Conservation (phyloP, 2,113 vertebrate species). For the Ranitomeya variabilis region DNA sequence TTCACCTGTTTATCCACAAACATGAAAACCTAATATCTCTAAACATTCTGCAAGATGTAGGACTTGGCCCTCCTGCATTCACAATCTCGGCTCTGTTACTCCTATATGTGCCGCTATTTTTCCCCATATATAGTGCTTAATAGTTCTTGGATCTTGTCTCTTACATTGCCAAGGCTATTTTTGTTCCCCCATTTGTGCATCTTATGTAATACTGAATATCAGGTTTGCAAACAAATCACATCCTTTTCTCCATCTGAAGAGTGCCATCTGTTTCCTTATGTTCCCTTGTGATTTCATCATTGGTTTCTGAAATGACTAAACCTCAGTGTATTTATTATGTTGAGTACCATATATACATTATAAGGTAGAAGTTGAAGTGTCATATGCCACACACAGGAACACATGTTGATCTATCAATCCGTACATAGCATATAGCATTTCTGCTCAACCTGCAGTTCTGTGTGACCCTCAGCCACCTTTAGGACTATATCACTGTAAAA, state of each 20-base stretch:
- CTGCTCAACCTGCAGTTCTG: no score
- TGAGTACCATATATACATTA: neutral
- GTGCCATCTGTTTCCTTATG: neutral
- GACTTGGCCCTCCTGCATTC: no score
- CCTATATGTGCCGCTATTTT: neutral
- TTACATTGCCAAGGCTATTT: neutral
- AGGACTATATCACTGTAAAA: no score
- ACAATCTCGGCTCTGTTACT: neutral
- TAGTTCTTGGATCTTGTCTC: neutral
- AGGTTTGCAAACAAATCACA: neutral
- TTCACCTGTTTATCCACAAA: no score
- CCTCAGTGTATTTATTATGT: neutral
- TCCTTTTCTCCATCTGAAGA: neutral
- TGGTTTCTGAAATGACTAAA: neutral
- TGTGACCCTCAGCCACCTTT: no score
- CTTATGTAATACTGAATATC: neutral
- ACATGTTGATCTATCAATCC: neutral
- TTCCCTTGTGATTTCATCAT: neutral
- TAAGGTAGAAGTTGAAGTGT: neutral
- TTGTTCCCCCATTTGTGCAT: neutral
- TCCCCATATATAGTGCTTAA: neutral
- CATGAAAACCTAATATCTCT: no score
- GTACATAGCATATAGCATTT: neutral
- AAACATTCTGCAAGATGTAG: no score
- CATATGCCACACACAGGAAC: neutral